Percentiles rank a stretch among this genome's conserved stretches.
These are phyloP conservation scores for Rattus rattus DNA, from an alignment of 2,113 vertebrate species.

Conservation along the genomic window DNA sequence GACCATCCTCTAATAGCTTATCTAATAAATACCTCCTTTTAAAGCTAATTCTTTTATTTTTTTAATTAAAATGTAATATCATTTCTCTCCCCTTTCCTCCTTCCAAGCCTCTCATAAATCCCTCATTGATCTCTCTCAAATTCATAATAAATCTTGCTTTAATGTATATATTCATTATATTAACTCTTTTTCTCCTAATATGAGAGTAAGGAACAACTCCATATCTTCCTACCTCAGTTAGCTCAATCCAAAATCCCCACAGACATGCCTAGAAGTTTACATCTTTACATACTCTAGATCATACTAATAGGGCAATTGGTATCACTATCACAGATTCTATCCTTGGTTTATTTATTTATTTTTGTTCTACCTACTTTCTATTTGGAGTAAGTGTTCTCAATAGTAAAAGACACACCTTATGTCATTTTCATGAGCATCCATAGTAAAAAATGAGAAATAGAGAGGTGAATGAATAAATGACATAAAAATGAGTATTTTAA, in stretches of 20 bases:
- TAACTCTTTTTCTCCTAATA: not conserved
- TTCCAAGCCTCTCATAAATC: not conserved
- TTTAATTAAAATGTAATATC: not conserved
- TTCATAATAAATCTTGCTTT: not conserved
- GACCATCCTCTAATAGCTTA: not conserved
- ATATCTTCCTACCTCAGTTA: not conserved
- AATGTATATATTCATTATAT: not conserved
- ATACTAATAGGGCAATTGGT: not conserved
- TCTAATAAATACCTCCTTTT: not conserved
- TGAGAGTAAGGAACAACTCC: not conserved
- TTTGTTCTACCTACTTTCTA: not conserved
- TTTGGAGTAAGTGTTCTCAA: not conserved
- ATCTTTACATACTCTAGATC: too few relatives aligned
- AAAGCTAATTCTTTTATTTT: not conserved
- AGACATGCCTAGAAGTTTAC: not conserved
- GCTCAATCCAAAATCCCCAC: not conserved
- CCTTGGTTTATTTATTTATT: not conserved
- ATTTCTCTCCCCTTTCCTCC: not conserved
- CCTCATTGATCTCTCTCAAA: not conserved
- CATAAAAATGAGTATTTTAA: not conserved
- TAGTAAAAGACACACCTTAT: not conserved
- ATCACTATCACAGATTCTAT: not conserved
- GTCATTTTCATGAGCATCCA: not conserved
- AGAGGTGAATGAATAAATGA: not conserved
- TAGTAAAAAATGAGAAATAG: conserved; percentile 13